Percentiles rank a stretch among this genome's conserved stretches.
phyloP scores from a whole-genome alignment of 2,888 invertebrate species.

The Epinotia bilunana region DNA sequence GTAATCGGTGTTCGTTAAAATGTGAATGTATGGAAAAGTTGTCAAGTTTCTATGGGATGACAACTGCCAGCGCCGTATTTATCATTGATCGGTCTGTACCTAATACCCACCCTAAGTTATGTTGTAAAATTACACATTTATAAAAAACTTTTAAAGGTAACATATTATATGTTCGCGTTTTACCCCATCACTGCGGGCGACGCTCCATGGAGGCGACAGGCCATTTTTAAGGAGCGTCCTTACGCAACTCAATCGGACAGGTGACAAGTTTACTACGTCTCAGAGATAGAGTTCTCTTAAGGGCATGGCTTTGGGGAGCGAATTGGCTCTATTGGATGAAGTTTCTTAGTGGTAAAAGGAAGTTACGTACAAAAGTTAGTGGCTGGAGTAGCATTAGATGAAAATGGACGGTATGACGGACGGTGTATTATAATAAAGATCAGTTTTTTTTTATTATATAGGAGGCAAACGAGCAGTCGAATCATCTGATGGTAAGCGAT shows the following conservation, averaged over 20 bases:
- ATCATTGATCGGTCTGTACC: too few species aligned
- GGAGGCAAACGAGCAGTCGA: too few species aligned
- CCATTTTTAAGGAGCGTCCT: slow-evolving; percentile 55
- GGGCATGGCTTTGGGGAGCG: slow-evolving; percentile 5
- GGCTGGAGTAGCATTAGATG: not conserved
- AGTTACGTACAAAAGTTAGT: not conserved
- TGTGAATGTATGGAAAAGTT: too few species aligned
- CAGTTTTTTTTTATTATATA: too few species aligned
- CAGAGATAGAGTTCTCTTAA: slow-evolving; percentile 46
- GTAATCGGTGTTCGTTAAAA: too few species aligned
- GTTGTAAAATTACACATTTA: not conserved
- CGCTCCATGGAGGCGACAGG: slow-evolving; percentile 53
- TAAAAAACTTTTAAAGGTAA: slow-evolving; percentile 12
- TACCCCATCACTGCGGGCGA: slow-evolving; percentile 31
- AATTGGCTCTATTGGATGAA: slow-evolving; percentile 28
- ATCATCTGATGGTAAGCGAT: too few species aligned
- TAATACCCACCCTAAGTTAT: too few species aligned
- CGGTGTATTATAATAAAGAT: too few species aligned
- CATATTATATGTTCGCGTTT: slow-evolving; percentile 8
- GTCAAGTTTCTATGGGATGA: too few species aligned
- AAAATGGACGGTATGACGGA: not conserved
- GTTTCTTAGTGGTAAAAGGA: not conserved
- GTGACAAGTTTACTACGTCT: slow-evolving; percentile 58
- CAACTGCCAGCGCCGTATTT: too few species aligned
- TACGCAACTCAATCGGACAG: slow-evolving; percentile 60